These are phyloP conservation scores for Hippolais icterina DNA, from an alignment of 2,113 vertebrate species.

Conservation along the genomic window DNA sequence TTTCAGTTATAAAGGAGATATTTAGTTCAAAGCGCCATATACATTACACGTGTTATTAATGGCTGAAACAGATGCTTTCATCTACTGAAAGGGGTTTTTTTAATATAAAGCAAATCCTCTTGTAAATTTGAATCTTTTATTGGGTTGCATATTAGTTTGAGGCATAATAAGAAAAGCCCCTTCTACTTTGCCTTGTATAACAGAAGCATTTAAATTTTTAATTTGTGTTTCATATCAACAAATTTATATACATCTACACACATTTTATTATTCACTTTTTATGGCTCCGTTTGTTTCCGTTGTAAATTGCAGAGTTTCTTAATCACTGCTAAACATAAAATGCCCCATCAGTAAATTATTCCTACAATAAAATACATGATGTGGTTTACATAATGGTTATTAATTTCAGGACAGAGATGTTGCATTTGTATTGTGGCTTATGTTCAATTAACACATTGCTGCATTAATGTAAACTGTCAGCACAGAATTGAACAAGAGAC, in stretches of 20 bases:
- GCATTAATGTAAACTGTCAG: slow-evolving; percentile 34
- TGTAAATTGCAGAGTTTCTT: slow-evolving; percentile 49
- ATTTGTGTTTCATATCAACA: slow-evolving; percentile 28
- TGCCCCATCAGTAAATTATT: slow-evolving; percentile 47
- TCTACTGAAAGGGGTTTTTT: slow-evolving; percentile 9
- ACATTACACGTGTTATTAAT: slow-evolving; percentile 55
- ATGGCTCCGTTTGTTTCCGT: not conserved
- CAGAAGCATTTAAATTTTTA: slow-evolving; percentile 34
- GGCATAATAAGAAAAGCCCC: not conserved
- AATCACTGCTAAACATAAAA: slow-evolving; percentile 54
- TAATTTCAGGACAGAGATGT: slow-evolving; percentile 50
- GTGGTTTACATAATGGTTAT: slow-evolving; percentile 27
- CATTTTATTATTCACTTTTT: slow-evolving; percentile 39
- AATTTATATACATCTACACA: slow-evolving; percentile 35
- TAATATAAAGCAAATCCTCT: slow-evolving; percentile 1
- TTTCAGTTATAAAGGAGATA: slow-evolving; percentile 41
- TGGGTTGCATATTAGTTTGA: slow-evolving; percentile 16
- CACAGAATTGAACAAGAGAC: not conserved
- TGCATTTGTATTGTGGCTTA: slow-evolving; percentile 42
- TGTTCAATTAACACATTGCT: slow-evolving; percentile 60
- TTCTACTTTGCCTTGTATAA: not conserved
- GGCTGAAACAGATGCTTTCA: slow-evolving; percentile 53
- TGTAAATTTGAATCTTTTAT: slow-evolving; percentile 46
- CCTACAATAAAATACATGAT: slow-evolving; percentile 45
- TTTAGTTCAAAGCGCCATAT: slow-evolving; percentile 23